Conservation (phyloP, 2,888 invertebrate species). For the Melikaiella ostensackeni region DNA sequence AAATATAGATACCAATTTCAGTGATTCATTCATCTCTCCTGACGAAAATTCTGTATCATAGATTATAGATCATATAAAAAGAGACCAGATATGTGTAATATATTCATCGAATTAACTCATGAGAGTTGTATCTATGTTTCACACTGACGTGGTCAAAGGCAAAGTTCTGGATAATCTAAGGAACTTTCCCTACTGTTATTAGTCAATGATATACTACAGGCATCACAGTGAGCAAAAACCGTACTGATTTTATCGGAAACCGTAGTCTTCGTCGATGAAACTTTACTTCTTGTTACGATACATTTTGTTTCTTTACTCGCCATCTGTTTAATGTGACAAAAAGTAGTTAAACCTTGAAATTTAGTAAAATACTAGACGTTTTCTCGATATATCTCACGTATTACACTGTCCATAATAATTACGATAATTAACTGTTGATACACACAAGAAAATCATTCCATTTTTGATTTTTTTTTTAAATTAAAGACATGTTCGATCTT, state of each 20-base stretch:
- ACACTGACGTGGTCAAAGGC: conserved; percentile 1
- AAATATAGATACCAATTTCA: conserved; percentile 32
- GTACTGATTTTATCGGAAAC: conserved; percentile 29
- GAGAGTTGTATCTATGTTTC: conserved; percentile 20
- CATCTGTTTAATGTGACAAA: conserved; percentile 16
- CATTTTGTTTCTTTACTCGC: background rate
- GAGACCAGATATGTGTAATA: conserved; percentile 23
- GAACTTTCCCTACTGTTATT: conserved; percentile 15
- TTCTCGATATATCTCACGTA: conserved; percentile 5
- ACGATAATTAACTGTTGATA: conserved; percentile 34
- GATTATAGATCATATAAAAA: conserved; percentile 11
- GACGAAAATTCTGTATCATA: conserved; percentile 28
- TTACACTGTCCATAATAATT: conserved; percentile 22
- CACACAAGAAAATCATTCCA: conserved; percentile 28
- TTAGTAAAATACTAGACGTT: conserved; percentile 18
- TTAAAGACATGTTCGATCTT: background rate
- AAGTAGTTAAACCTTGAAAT: conserved; percentile 23
- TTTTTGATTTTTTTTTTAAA: conserved; percentile 10
- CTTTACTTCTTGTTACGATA: conserved; percentile 23
- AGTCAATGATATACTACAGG: conserved; percentile 21
- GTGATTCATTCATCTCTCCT: conserved; percentile 22
- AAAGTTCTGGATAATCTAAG: background rate
- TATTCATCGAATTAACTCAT: conserved; percentile 27
- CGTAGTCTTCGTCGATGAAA: conserved; percentile 8
- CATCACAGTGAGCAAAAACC: conserved; percentile 16